These are phyloP conservation scores for Saturnia pavonia DNA, from an alignment of 2,888 invertebrate genomes.

Conservation along the genomic window DNA sequence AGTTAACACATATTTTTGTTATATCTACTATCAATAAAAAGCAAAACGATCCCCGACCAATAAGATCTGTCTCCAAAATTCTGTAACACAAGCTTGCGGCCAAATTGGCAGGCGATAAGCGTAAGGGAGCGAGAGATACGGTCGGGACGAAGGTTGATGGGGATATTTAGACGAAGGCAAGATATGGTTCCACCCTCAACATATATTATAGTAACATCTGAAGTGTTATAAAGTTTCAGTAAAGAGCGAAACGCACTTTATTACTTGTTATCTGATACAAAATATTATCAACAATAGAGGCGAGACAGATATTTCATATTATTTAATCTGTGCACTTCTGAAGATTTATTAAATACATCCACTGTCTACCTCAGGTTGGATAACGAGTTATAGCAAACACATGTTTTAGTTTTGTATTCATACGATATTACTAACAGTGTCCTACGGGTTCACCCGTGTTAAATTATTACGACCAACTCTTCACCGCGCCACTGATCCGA, in stretches of 20 bases:
- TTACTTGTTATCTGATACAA: not conserved
- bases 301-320: not conserved
- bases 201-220: slow-evolving; percentile 6
- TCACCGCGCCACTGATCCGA: too few species aligned
- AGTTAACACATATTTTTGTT: not conserved
- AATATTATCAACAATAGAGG: not conserved
- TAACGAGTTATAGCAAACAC: not conserved
- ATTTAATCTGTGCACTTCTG: not conserved
- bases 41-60: not conserved
- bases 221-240: slow-evolving; percentile 10
- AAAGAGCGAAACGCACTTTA: not conserved
- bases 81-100: slow-evolving; percentile 44
- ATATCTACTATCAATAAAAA: not conserved
- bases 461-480: too few species aligned
- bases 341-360: not conserved
- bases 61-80: slow-evolving; percentile 25
- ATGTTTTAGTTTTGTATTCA: too few species aligned
- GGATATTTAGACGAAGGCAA: slow-evolving; percentile 36
- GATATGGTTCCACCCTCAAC: slow-evolving; percentile 18
- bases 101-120: slow-evolving; percentile 48
- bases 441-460: too few species aligned
- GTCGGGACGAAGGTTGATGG: slow-evolving; percentile 46
- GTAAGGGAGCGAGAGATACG: slow-evolving; percentile 37
- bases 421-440: too few species aligned
- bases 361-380: not conserved